Evolutionary conservation across 2,113 vertebrate species (phyloP), one percentile per base, ranked within the genome.

Genomic region (Anguilla rostrata): DNA sequence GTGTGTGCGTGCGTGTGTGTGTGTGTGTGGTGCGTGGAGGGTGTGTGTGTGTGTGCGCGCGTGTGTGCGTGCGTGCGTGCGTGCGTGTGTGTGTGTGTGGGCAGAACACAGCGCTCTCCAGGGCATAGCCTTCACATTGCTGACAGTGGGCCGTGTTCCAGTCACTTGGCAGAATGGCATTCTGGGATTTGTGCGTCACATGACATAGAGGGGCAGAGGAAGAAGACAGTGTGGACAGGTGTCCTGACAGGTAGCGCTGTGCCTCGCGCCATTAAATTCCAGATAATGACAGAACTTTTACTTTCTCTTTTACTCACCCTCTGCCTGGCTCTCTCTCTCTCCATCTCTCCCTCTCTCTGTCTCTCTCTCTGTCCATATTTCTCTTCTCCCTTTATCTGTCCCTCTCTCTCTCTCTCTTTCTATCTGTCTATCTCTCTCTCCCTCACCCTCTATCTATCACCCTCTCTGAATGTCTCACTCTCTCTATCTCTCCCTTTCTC

Each of bases 71-170:
- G 46, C 20, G 66, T 46, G 29, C 75, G 84, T 86, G 63, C 7
- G 22, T 66, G 60, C 0, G 60, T 66, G 22, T 66, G 60, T 63
- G 81, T 86, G 86, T 86, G 81, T 88, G 83, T 57, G 86, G 86
- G 86, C 57, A 39, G 83, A 39, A 79, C 49, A 86, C 75, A 81
- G 85, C 41, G 83, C 86, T 40, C 41, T 79, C 84, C 87, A 82
- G 85, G 71, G 40, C 53, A 86, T 79, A 87, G 60, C 83, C 85
- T 43, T 88, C 85, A 86, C 84, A 82, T 85, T 89, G 83, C 88
- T 66, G 78, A 41, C 22, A 75, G 39, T 3, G 80, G 29, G 22
- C 9, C 43, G 83, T 75, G 53, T 41, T 83, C 40, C 66, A 81
- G 63, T 78, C 71, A 22, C 86, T 2, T 34, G 46, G 78, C 34